Evolutionary conservation across 2,113 vertebrate genomes (phyloP), one percentile per base, ranked within the genome.

Genomic region (Dendrocopos noguchii): DNA sequence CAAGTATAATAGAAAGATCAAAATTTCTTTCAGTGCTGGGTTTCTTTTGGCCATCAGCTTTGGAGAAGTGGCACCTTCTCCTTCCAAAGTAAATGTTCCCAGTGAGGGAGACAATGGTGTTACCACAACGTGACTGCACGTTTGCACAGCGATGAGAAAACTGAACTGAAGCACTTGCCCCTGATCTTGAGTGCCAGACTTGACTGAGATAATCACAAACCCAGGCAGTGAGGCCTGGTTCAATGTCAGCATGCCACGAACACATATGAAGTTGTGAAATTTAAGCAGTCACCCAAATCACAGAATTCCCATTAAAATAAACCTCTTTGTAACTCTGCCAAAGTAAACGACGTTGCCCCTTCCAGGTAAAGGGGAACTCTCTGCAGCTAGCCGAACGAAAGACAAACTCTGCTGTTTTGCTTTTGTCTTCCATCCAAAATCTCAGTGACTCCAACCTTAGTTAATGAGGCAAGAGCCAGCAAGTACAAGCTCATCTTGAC

Each of bases 381-480:
- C 6, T 8, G 21, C 36, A 52, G 33, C 55, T 28, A 34, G 44
- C 33, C 33, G 15, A 28, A 84, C 74, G 21, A 77, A 79, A 67
- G 34, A 47, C 8, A 57, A 80, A 46, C 31, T 36, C 27, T 4
- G 0, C 12, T 36, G 8, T 56, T 75, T 63, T 50, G 27, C 42
- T 24, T 15, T 16, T 56, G n/a, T 28, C 47, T 56, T 44, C 17
- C 74, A 84, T 5, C 21, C 72, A 24, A 71, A 88, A 76, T 27
- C 20, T 9, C 55, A 34, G 34, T 1, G 1, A 66, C 31, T 65
- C 28, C 57, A 75, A 1, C 34, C n/a, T 31, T 18, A 12, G n/a
- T 0, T 39, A 33, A 46, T 0, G 4, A 27, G 70, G 47, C 79
- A 75, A 85, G 44, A 87, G 50, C 7, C 1, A 46, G n/a, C 0